These are phyloP conservation scores for Dasyurus viverrinus DNA, from an alignment of 2,113 vertebrate species.

Conservation along the genomic window DNA sequence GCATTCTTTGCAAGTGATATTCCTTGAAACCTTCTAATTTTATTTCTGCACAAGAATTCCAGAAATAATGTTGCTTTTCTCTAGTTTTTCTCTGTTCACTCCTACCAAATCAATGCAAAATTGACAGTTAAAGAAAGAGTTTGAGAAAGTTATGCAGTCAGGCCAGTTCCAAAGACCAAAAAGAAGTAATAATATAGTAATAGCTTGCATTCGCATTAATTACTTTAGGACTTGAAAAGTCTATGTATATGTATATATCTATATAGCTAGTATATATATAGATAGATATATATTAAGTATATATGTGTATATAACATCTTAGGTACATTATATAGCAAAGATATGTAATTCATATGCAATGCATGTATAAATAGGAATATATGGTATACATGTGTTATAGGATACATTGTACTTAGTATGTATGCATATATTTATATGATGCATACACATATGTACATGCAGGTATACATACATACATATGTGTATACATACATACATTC, in stretches of 20 bases:
- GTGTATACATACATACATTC: neutral
- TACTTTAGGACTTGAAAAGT: neutral
- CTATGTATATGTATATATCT: neutral
- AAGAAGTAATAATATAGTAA: neutral
- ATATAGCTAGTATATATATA: no score
- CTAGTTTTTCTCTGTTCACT: neutral
- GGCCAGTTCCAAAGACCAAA: neutral
- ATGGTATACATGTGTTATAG: neutral
- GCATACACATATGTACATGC: neutral
- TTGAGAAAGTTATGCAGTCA: neutral
- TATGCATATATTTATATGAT: neutral
- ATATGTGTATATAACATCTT: neutral
- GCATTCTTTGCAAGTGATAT: conserved; percentile 18
- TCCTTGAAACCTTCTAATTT: neutral
- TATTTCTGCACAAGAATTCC: neutral
- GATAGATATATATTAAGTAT: no score
- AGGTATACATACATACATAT: no score
- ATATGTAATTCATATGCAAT: neutral
- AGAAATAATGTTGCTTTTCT: neutral
- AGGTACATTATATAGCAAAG: neutral
- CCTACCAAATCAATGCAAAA: neutral
- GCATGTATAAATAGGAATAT: neutral
- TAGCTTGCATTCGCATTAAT: neutral
- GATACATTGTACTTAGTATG: neutral
- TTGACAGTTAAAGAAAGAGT: neutral